Percentiles rank a stretch among this genome's conserved stretches.
These are phyloP conservation scores for Papilio gigon DNA, from an alignment of 2,888 invertebrate species.

Conservation along the genomic window DNA sequence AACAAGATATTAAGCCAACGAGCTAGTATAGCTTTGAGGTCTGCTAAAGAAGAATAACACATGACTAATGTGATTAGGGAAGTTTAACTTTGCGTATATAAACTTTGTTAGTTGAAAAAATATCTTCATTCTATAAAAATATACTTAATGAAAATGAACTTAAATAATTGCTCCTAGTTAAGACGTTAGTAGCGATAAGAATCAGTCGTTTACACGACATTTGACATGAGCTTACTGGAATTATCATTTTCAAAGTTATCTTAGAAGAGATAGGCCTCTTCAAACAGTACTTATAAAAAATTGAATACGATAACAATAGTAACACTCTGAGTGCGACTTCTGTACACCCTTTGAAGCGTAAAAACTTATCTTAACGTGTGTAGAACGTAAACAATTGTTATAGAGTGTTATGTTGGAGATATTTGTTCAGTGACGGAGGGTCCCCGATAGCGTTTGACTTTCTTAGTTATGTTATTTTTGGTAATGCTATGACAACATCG, in stretches of 20 bases:
- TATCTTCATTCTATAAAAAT: too few relatives aligned
- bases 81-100: too few relatives aligned
- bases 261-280: constrained; percentile 27
- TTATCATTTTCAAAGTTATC: constrained; percentile 36
- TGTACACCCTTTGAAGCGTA: constrained; percentile 35
- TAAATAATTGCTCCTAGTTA: background rate
- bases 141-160: background rate
- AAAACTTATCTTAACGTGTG: constrained; percentile 41
- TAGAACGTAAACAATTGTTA: constrained; percentile 37
- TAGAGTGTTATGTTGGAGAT: constrained; percentile 31
- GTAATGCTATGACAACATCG: constrained; percentile 34
- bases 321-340: constrained; percentile 33
- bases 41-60: background rate
- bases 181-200: constrained; percentile 14
- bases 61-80: background rate
- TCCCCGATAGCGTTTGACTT: constrained; percentile 29
- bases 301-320: constrained; percentile 38
- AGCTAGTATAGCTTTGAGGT: too few relatives aligned
- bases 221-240: constrained; percentile 31
- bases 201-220: constrained; percentile 31
- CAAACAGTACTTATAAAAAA: constrained; percentile 36
- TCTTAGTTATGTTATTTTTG: constrained; percentile 39
- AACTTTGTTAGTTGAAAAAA: too few relatives aligned
- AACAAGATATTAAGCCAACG: too few relatives aligned
- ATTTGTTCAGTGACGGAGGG: constrained; percentile 36